Conservation (phyloP, 2,888 invertebrate genomes). For the Agrotis segetum region DNA sequence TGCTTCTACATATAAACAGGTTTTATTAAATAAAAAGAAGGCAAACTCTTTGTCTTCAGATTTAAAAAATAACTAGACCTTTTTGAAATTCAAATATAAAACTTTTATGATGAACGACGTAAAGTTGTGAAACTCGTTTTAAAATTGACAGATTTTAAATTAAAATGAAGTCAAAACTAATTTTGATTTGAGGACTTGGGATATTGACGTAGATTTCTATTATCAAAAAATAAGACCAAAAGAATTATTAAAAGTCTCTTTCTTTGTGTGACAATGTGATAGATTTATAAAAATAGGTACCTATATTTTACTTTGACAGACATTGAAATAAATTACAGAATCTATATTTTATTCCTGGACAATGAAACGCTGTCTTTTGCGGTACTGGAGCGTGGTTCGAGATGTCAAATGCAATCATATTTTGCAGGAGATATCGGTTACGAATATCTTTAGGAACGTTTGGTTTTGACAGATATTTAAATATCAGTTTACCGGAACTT, state of each 20-base stretch:
- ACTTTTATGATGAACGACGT: background rate
- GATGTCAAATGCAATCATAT: slow-evolving; percentile 39
- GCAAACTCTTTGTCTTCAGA: background rate
- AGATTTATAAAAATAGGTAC: background rate
- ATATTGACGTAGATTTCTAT: background rate
- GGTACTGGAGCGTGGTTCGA: slow-evolving; percentile 25
- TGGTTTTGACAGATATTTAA: slow-evolving; percentile 41
- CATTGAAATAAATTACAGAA: slow-evolving; percentile 31
- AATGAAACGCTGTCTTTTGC: background rate
- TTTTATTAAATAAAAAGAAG: background rate
- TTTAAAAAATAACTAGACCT: too few relatives aligned
- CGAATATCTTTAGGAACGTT: background rate
- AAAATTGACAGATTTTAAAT: slow-evolving; percentile 15
- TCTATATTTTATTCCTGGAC: slow-evolving; percentile 20
- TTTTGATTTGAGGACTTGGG: background rate
- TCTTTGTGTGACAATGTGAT: too few relatives aligned
- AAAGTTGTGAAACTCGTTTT: slow-evolving; percentile 17
- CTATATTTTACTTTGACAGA: slow-evolving; percentile 14
- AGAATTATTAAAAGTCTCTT: background rate
- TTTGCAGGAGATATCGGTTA: slow-evolving; percentile 19
- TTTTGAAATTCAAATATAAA: background rate
- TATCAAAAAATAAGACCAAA: background rate
- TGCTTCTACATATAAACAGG: too few relatives aligned
- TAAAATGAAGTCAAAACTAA: background rate
- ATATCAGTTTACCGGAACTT: slow-evolving; percentile 16